Evolutionary conservation across 1,140 invertebrate genomes (phyloP).

Genomic region (Phocides pigmalion): DNA sequence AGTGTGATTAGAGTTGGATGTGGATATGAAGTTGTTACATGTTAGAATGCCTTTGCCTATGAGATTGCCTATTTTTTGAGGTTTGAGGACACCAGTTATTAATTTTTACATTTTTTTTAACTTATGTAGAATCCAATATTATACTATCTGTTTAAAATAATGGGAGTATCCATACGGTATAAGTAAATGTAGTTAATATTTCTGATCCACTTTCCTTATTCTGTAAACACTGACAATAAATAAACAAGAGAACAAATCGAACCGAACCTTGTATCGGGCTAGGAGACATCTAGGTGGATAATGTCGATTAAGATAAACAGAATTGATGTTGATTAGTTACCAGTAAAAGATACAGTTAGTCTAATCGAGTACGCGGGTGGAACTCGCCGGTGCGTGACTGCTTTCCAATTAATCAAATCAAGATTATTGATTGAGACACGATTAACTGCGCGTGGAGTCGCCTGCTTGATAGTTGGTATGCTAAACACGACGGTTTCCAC

Average conservation of each 20-base stretch:
- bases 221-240: not conserved
- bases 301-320: slow-evolving; percentile 20
- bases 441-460: slow-evolving; percentile 41
- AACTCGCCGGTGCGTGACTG: slow-evolving; percentile 48
- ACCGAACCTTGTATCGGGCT: slow-evolving; percentile 9
- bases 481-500: slow-evolving; percentile 19
- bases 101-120: no score
- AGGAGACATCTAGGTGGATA: slow-evolving; percentile 1
- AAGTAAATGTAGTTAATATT: not conserved
- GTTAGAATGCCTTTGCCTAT: no score
- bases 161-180: no score
- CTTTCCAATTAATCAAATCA: slow-evolving; percentile 59
- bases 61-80: no score
- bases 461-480: slow-evolving; percentile 40
- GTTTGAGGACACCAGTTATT: no score
- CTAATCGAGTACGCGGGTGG: slow-evolving; percentile 46
- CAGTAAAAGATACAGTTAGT: slow-evolving; percentile 41
- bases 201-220: not conserved
- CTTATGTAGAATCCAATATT: no score
- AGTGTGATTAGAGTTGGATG: no score
- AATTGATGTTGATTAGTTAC: slow-evolving; percentile 33
- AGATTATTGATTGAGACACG: slow-evolving; percentile 53
- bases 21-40: no score
- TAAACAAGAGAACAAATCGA: slow-evolving; percentile 11
- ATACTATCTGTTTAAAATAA: no score